These are phyloP conservation scores for Eledona agricola DNA, from an alignment of 2,888 invertebrate species.

Conservation along the genomic window DNA sequence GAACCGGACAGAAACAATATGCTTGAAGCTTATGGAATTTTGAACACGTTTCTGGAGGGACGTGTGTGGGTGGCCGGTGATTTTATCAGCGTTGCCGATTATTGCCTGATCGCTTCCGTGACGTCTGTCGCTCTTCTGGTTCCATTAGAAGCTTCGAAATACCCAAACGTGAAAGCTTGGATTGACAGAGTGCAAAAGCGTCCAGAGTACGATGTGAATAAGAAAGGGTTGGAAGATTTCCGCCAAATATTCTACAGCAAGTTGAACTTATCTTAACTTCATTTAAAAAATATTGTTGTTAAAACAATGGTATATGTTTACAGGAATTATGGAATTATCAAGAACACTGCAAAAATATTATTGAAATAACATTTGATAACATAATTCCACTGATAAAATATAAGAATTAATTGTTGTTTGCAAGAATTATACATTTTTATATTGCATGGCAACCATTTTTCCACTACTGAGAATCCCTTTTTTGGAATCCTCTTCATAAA, in stretches of 20 bases:
- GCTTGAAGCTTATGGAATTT: conserved; percentile 60
- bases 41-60: conserved; percentile 63
- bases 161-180: conserved; percentile 35
- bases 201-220: conserved; percentile 13
- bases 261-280: no score
- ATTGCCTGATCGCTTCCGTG: conserved; percentile 45
- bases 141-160: conserved; percentile 48
- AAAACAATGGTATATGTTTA: no score
- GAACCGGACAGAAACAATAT: conserved; percentile 54
- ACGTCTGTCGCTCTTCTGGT: conserved; percentile 36
- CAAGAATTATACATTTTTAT: no score
- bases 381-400: no score
- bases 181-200: conserved; percentile 10
- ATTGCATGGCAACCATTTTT: no score
- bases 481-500: no score
- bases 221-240: conserved; percentile 13
- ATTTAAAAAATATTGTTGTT: no score
- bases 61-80: conserved; percentile 54
- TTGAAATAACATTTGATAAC: no score
- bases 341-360: no score
- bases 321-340: no score
- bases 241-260: conserved; percentile 4
- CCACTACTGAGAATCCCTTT: no score
- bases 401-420: no score
- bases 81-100: conserved; percentile 53